Evolutionary conservation across 2,113 vertebrate species (phyloP).

Genomic region (Perca flavescens): DNA sequence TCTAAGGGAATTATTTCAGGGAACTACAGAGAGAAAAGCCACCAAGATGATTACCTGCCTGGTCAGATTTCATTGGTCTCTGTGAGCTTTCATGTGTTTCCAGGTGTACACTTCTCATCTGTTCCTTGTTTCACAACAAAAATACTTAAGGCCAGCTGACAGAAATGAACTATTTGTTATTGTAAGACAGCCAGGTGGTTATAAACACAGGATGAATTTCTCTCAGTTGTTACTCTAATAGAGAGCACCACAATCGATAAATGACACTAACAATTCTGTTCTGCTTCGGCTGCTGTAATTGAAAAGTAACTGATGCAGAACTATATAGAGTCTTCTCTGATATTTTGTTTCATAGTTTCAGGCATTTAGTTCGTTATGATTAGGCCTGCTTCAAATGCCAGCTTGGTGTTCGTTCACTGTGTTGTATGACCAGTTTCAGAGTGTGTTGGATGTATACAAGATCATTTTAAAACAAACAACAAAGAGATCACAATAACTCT

Average conservation of each 20-base stretch:
- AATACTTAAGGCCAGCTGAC: constrained; percentile 79
- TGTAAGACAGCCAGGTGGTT: constrained; percentile 90
- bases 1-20: constrained; percentile 62
- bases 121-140: constrained; percentile 70
- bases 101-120: constrained; percentile 59
- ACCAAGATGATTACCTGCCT: constrained; percentile 64
- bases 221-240: constrained; percentile 89
- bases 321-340: constrained; percentile 80
- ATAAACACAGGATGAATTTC: constrained; percentile 89
- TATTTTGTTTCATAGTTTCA: constrained; percentile 84
- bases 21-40: constrained; percentile 44
- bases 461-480: constrained; percentile 55
- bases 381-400: constrained; percentile 67
- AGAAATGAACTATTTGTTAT: constrained; percentile 88
- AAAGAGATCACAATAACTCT: constrained; percentile 35
- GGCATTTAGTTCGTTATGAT: constrained; percentile 72
- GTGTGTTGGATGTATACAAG: constrained; percentile 51
- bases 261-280: constrained; percentile 92
- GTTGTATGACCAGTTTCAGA: constrained; percentile 54
- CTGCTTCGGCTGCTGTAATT: constrained; percentile 92
- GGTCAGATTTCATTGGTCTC: constrained; percentile 57
- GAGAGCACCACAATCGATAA: constrained; percentile 92
- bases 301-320: constrained; percentile 95
- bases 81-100: constrained; percentile 61
- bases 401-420: constrained; percentile 75